Conservation (phyloP, 2,797 vertebrate genomes). For the Tauraco hartlaubi region DNA sequence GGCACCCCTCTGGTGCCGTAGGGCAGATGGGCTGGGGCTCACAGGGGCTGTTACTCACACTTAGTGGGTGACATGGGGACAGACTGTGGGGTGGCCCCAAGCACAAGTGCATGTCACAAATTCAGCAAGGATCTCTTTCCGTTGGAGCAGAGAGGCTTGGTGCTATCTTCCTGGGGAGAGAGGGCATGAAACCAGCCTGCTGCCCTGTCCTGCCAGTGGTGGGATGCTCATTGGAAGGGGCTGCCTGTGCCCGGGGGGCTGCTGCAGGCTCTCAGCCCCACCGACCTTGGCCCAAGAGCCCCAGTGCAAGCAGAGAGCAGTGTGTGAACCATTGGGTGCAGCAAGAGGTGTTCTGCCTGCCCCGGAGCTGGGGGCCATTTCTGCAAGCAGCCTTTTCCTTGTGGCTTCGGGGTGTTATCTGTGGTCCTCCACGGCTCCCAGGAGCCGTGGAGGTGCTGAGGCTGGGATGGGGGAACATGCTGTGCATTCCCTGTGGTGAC, state of each 20-base stretch:
- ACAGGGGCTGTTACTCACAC: not conserved
- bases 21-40: not conserved
- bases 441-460: not conserved
- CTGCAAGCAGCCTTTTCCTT: not conserved
- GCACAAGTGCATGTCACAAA: rapidly evolving
- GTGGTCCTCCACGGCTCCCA: rapidly evolving
- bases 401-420: not conserved
- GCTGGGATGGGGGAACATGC: rapidly evolving
- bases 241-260: not conserved
- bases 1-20: not conserved
- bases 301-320: not conserved
- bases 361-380: too few relatives aligned
- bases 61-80: rapidly evolving
- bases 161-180: rapidly evolving
- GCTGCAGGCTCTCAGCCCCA: not conserved
- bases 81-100: not conserved
- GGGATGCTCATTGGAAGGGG: not conserved
- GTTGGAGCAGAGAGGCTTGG: not conserved
- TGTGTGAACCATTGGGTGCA: not conserved
- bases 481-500: not conserved
- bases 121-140: not conserved
- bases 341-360: not conserved
- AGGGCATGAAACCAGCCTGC: not conserved
- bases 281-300: not conserved
- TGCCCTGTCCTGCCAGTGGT: not conserved